A percentile compares a stretch with the other conserved stretches of the same genome.
phyloP scores from a whole-genome alignment of 2,888 invertebrate genomes.

The Gari tellinella region DNA sequence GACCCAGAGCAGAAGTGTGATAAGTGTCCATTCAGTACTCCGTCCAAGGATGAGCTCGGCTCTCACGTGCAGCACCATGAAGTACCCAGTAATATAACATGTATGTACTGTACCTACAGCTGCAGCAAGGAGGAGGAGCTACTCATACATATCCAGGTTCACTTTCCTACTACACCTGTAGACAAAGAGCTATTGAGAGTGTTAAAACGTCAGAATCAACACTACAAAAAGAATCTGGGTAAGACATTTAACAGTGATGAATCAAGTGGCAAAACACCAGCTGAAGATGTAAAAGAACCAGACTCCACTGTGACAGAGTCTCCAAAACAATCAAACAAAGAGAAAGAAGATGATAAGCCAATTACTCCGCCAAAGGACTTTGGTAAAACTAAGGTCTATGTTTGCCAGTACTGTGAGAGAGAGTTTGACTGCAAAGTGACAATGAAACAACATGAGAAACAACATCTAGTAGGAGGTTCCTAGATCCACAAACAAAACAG shows the following conservation, averaged over 20 bases:
- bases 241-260: conserved; percentile 42
- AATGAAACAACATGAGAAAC: conserved; percentile 78
- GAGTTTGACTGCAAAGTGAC: conserved; percentile 75
- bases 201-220: conserved; percentile 55
- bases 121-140: conserved; percentile 66
- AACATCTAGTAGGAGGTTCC: conserved; percentile 69
- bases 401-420: conserved; percentile 79
- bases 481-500: neutral
- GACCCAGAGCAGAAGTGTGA: conserved; percentile 72
- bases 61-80: conserved; percentile 73
- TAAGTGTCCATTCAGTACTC: conserved; percentile 77
- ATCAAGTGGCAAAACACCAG: conserved; percentile 25
- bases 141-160: conserved; percentile 71
- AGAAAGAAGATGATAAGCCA: conserved; percentile 23
- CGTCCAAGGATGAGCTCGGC: conserved; percentile 67
- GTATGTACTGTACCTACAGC: conserved; percentile 79
- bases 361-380: conserved; percentile 22
- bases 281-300: conserved; percentile 48
- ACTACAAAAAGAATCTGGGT: conserved; percentile 39
- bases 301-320: conserved; percentile 63
- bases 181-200: conserved; percentile 62
- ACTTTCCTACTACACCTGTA: conserved; percentile 74
- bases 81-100: conserved; percentile 60
- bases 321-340: conserved; percentile 24
- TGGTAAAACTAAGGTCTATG: conserved; percentile 73